These are phyloP conservation scores for Hirtodrosophila trivittata DNA, from an alignment of 2,888 invertebrate genomes.

Conservation along the genomic window DNA sequence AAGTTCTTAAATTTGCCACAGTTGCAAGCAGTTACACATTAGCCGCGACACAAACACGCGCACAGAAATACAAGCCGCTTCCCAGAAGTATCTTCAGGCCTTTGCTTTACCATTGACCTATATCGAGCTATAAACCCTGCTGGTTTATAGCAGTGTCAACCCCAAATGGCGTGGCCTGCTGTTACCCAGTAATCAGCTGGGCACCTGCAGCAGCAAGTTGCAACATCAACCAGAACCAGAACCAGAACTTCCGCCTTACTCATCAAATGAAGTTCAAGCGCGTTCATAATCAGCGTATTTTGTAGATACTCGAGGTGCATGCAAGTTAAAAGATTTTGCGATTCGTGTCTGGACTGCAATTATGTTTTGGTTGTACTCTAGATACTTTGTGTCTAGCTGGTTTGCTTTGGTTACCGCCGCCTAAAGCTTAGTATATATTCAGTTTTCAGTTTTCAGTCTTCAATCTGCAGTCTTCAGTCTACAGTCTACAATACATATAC, in stretches of 20 bases:
- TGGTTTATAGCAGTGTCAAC: constrained; percentile 62
- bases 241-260: constrained; percentile 50
- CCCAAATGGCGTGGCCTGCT: constrained; percentile 29
- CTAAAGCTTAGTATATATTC: constrained; percentile 18
- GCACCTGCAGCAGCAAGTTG: constrained; percentile 22
- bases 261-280: constrained; percentile 54
- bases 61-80: constrained; percentile 12
- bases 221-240: constrained; percentile 15
- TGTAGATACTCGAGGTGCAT: constrained; percentile 68
- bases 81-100: constrained; percentile 33
- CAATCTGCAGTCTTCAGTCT: background rate
- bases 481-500: background rate
- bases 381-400: constrained; percentile 70
- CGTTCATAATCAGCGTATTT: constrained; percentile 77
- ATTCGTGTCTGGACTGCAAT: constrained; percentile 73
- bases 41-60: constrained; percentile 11
- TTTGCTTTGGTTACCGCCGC: constrained; percentile 33
- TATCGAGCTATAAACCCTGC: constrained; percentile 52
- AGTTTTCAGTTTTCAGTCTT: background rate
- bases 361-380: constrained; percentile 75
- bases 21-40: constrained; percentile 23
- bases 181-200: constrained; percentile 36
- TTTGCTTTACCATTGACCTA: constrained; percentile 47
- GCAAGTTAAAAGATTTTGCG: constrained; percentile 59
- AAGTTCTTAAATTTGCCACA: constrained; percentile 53